Percentiles rank a stretch among this genome's conserved stretches.
Evolutionary conservation across 2,113 vertebrate genomes (phyloP).

Genomic region (Aplodontia rufa): DNA sequence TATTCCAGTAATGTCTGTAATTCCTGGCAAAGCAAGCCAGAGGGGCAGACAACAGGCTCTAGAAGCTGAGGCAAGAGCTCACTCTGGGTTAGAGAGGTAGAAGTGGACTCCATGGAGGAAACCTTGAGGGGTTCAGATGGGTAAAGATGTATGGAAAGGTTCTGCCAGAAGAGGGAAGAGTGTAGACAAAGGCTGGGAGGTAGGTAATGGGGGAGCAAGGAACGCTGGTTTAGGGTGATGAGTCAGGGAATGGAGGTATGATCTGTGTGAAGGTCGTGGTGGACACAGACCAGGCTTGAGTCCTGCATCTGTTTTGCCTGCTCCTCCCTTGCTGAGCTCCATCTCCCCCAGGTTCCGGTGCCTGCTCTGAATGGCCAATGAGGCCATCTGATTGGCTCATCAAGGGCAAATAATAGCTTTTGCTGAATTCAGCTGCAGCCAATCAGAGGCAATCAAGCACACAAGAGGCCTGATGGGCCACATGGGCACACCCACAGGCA

Average conservation of each 20-base stretch:
- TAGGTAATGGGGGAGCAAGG: neutral
- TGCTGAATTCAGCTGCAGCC: constrained; percentile 82
- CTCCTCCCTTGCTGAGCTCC: neutral
- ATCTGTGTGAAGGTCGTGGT: constrained; percentile 43
- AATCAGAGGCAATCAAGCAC: constrained; percentile 82
- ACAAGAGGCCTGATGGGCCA: constrained; percentile 80
- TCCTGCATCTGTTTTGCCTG: neutral
- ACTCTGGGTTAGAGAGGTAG: neutral
- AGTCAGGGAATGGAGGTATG: neutral
- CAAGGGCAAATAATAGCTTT: constrained; percentile 82
- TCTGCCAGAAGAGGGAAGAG: neutral
- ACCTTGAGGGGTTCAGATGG: neutral
- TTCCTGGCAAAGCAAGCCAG: neutral
- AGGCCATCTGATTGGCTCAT: constrained; percentile 79
- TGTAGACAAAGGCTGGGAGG: neutral
- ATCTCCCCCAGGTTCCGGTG: constrained; percentile 31
- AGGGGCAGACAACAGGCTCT: neutral
- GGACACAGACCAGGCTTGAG: neutral
- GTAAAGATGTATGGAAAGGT: neutral
- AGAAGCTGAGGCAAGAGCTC: neutral
- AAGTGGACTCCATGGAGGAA: neutral
- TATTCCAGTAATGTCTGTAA: neutral
- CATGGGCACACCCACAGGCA: constrained; percentile 47
- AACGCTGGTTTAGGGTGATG: neutral
- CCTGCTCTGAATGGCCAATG: constrained; percentile 80